phyloP scores from a whole-genome alignment of 2,888 invertebrate genomes.

The Odontothrips loti region DNA sequence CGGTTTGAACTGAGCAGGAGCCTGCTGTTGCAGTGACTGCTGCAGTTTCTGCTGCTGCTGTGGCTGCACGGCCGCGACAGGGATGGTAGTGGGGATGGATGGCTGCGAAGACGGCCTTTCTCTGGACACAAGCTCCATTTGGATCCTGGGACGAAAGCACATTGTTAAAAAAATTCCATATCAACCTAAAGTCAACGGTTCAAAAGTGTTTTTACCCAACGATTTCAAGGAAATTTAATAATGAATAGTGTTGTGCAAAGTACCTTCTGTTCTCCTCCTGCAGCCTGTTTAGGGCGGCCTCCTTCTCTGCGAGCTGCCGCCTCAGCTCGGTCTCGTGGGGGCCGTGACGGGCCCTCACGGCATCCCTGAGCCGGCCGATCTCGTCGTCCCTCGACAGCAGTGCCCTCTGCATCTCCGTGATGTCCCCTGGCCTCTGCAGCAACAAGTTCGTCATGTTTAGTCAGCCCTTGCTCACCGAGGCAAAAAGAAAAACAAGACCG shows the following conservation, averaged over 20 bases:
- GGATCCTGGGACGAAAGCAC: neutral
- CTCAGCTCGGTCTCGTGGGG: conserved; percentile 9
- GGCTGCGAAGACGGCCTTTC: neutral
- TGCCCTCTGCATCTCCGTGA: conserved; percentile 18
- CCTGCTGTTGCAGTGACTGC: neutral
- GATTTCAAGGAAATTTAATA: no score
- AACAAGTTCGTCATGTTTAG: neutral
- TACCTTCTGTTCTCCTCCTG: conserved; percentile 16
- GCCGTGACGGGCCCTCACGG: conserved; percentile 8
- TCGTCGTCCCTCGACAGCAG: conserved; percentile 3
- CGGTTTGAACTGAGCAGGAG: neutral
- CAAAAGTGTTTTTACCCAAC: neutral
- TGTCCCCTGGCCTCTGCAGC: neutral
- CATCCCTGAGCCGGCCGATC: neutral
- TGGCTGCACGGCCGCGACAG: neutral
- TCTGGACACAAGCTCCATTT: neutral
- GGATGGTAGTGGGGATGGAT: neutral
- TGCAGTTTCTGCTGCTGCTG: neutral
- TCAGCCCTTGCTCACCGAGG: no score
- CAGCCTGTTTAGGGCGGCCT: neutral
- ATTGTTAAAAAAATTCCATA: no score
- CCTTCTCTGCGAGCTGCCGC: neutral
- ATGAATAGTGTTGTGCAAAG: no score
- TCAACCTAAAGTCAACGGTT: no score
- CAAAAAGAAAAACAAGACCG: no score